Evolutionary conservation across 2,888 invertebrate genomes (phyloP).

Genomic region (Herminia tarsipennalis): DNA sequence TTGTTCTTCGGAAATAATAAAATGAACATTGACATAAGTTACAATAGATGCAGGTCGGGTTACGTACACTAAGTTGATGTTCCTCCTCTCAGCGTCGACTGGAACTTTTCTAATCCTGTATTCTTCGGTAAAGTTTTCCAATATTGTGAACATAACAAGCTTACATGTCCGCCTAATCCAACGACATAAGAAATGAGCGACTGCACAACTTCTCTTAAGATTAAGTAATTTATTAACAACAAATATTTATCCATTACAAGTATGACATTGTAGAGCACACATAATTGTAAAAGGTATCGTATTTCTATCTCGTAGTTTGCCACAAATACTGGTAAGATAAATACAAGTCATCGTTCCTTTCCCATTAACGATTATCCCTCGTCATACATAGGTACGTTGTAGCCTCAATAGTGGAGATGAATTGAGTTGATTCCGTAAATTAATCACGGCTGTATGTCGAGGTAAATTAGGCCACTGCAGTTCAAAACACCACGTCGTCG

Average conservation of each 20-base stretch:
- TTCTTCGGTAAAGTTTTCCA: slow-evolving; percentile 74
- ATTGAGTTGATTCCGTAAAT: slow-evolving; percentile 38
- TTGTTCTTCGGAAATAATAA: slow-evolving; percentile 16
- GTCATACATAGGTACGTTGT: slow-evolving; percentile 26
- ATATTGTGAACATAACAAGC: slow-evolving; percentile 72
- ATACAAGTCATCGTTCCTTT: too few species aligned
- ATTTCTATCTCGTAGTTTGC: not conserved
- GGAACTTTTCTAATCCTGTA: slow-evolving; percentile 75
- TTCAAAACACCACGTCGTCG: slow-evolving; percentile 39
- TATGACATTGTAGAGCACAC: too few species aligned
- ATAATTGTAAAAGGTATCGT: too few species aligned
- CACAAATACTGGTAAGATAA: too few species aligned
- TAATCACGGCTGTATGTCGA: slow-evolving; percentile 43
- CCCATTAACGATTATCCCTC: too few species aligned
- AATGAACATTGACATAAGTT: slow-evolving; percentile 25
- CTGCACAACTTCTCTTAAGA: slow-evolving; percentile 51
- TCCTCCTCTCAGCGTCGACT: slow-evolving; percentile 54
- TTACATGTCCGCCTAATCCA: slow-evolving; percentile 64
- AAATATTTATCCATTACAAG: too few species aligned
- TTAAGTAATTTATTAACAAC: slow-evolving; percentile 58
- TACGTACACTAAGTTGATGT: slow-evolving; percentile 45
- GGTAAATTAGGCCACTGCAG: slow-evolving; percentile 45
- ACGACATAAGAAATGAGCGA: slow-evolving; percentile 49
- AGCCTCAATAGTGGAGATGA: slow-evolving; percentile 31
- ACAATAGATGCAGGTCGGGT: slow-evolving; percentile 18